Evolutionary conservation across 2,113 vertebrate species (phyloP).

Genomic region (Prunella fulvescens): DNA sequence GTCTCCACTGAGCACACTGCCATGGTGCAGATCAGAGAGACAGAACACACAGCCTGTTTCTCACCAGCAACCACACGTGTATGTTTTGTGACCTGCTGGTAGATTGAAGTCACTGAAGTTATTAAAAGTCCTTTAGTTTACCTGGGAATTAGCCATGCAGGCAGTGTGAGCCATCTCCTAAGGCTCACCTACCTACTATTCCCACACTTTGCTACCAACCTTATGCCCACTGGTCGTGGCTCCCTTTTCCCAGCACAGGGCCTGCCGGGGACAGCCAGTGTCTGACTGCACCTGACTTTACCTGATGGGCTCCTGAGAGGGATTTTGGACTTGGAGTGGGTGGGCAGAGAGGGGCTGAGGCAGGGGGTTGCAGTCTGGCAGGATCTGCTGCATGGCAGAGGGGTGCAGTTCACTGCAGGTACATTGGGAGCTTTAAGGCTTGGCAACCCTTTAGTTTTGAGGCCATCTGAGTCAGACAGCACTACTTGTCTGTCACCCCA

Average conservation of each 20-base stretch:
- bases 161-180: not conserved
- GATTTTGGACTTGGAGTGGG: not conserved
- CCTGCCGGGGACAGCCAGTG: not conserved
- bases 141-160: not conserved
- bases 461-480: not conserved
- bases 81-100: not conserved
- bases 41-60: not conserved
- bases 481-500: not conserved
- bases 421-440: not conserved
- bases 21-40: not conserved
- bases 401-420: not conserved
- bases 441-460: not conserved
- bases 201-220: not conserved
- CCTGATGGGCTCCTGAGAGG: not conserved
- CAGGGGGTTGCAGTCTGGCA: not conserved
- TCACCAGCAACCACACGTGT: not conserved
- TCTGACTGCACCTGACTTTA: not conserved
- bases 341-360: not conserved
- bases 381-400: not conserved
- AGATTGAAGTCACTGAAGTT: not conserved
- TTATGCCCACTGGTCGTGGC: fast-evolving
- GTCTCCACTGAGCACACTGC: not conserved
- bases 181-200: fast-evolving
- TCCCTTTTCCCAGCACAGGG: not conserved
- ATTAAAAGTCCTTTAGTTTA: not conserved